These are phyloP conservation scores for Drosophila ironensis DNA, from an alignment of 1,140 invertebrate species.

Conservation along the genomic window DNA sequence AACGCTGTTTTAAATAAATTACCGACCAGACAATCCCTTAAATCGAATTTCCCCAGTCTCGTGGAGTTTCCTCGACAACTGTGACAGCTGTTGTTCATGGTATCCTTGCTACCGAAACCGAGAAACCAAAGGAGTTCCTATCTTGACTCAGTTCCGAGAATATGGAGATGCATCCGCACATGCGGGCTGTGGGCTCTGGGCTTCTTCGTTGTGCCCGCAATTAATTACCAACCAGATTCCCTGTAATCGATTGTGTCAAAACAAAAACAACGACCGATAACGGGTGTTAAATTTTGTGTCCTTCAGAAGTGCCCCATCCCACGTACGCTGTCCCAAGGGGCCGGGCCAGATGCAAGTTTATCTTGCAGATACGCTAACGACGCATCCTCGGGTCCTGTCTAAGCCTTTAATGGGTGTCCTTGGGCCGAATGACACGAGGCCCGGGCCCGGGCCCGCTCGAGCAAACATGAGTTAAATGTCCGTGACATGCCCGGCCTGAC, in stretches of 20 bases:
- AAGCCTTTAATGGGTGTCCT: slow-evolving; percentile 41
- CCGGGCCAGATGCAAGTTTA: slow-evolving; percentile 8
- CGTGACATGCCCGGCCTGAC: slow-evolving; percentile 34
- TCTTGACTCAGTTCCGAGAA: slow-evolving; percentile 23
- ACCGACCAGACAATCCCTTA: too few relatives aligned
- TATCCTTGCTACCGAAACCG: too few relatives aligned
- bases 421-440: slow-evolving; percentile 2
- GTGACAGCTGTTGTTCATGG: slow-evolving; percentile 18
- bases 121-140: not conserved
- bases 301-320: not conserved
- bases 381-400: slow-evolving; percentile 15
- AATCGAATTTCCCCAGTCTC: too few relatives aligned
- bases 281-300: slow-evolving; percentile 51
- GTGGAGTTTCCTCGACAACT: too few relatives aligned
- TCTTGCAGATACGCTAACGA: slow-evolving; percentile 9
- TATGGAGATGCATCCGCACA: not conserved
- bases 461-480: slow-evolving; percentile 21
- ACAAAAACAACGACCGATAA: slow-evolving; percentile 40
- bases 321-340: not conserved
- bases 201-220: slow-evolving; percentile 24
- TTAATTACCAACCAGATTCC: slow-evolving; percentile 59
- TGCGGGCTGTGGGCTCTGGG: slow-evolving; percentile 22
- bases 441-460: not conserved
- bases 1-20: too few relatives aligned
- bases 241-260: slow-evolving; percentile 67